Percentiles rank a stretch among this genome's conserved stretches.
Evolutionary conservation across 2,797 vertebrate species (phyloP).

Genomic region (Acrossocheilus fasciatus): DNA sequence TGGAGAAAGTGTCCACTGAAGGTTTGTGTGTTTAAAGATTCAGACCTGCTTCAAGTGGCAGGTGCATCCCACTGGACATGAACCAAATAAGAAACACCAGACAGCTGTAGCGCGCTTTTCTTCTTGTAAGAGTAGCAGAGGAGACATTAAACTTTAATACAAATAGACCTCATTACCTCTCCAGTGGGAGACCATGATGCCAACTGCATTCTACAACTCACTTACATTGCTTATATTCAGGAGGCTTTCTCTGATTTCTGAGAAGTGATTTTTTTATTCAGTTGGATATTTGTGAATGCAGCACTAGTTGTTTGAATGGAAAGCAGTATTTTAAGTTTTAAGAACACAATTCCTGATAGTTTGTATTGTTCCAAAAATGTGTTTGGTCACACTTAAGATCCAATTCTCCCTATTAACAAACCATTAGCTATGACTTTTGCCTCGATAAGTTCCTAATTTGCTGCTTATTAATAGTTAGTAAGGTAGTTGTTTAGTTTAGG

Average conservation of each 20-base stretch:
- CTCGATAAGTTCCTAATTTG: too few relatives aligned
- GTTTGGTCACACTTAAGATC: too few relatives aligned
- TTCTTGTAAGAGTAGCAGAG: conserved; percentile 38
- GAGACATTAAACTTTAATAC: conserved; percentile 51
- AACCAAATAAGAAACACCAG: conserved; percentile 45
- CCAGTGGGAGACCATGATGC: conserved; percentile 7
- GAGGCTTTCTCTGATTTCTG: not conserved
- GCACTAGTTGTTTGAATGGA: not conserved
- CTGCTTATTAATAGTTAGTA: too few relatives aligned
- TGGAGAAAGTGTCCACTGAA: conserved; percentile 27
- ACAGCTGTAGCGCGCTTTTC: conserved; percentile 21
- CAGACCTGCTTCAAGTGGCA: conserved; percentile 31
- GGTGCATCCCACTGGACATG: conserved; percentile 44
- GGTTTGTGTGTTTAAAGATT: conserved; percentile 49
- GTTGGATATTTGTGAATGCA: not conserved
- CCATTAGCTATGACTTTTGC: too few relatives aligned
- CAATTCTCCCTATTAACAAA: too few relatives aligned
- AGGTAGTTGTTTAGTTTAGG: too few relatives aligned
- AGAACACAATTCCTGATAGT: not conserved
- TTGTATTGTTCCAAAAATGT: not conserved
- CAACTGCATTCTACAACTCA: conserved; percentile 15
- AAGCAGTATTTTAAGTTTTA: conserved; percentile 1
- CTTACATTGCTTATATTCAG: not conserved
- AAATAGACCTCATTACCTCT: conserved; percentile 46
- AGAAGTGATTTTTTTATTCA: not conserved